Evolutionary conservation across 2,888 invertebrate species (phyloP).

Genomic region (Drosophila kambysellisi): DNA sequence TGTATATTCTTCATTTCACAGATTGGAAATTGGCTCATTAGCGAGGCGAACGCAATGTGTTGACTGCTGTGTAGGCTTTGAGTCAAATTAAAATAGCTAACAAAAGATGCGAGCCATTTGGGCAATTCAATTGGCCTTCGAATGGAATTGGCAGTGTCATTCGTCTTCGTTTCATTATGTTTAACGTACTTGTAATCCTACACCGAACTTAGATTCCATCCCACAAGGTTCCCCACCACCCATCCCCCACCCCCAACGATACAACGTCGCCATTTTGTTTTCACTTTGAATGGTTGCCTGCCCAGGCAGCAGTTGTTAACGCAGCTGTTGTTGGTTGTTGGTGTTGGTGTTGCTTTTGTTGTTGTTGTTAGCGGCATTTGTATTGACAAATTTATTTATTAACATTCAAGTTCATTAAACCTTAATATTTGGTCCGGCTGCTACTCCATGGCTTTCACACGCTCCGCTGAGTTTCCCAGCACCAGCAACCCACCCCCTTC

Average conservation of each 20-base stretch:
- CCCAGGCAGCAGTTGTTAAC: slow-evolving; percentile 34
- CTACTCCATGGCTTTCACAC: slow-evolving; percentile 52
- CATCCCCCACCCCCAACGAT: neutral
- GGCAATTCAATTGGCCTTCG: slow-evolving; percentile 16
- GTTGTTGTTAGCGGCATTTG: slow-evolving; percentile 34
- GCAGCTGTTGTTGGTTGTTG: slow-evolving; percentile 29
- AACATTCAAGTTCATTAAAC: slow-evolving; percentile 79
- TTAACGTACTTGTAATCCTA: slow-evolving; percentile 48
- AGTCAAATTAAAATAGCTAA: neutral
- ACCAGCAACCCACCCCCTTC: neutral
- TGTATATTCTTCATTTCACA: slow-evolving; percentile 3
- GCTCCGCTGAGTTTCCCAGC: slow-evolving; percentile 43
- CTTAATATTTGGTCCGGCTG: slow-evolving; percentile 56
- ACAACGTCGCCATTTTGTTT: slow-evolving; percentile 47
- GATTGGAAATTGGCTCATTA: slow-evolving; percentile 19
- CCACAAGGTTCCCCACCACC: neutral
- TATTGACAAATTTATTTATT: slow-evolving; percentile 79
- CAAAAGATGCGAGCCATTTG: slow-evolving; percentile 1
- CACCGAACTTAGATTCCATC: slow-evolving; percentile 12
- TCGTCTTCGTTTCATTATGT: slow-evolving; percentile 71
- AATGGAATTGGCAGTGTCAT: slow-evolving; percentile 40
- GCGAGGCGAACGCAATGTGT: slow-evolving; percentile 48
- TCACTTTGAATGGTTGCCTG: slow-evolving; percentile 32
- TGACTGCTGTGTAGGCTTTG: slow-evolving; percentile 26
- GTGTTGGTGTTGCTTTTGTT: slow-evolving; percentile 9